These are phyloP conservation scores for Gymnoscopelus microlampas DNA, from an alignment of 2,797 vertebrate species.

Conservation along the genomic window DNA sequence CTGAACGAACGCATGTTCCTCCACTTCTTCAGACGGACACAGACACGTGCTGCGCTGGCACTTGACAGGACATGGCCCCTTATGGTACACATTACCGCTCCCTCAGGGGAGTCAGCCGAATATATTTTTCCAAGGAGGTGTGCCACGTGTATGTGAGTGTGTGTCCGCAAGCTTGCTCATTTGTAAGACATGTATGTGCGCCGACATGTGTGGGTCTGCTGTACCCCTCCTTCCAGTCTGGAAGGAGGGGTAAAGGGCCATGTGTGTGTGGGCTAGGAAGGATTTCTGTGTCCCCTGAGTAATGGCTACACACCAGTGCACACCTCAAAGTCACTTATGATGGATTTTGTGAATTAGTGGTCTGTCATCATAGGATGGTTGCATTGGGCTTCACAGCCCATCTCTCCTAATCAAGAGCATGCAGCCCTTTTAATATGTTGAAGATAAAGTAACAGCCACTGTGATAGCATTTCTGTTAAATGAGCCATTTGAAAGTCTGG, in stretches of 20 bases:
- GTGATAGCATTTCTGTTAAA: conserved; percentile 64
- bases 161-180: too few relatives aligned
- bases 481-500: conserved; percentile 66
- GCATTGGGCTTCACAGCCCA: conserved; percentile 45
- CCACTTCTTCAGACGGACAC: too few relatives aligned
- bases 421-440: conserved; percentile 59
- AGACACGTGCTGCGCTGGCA: too few relatives aligned
- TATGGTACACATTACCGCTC: too few relatives aligned
- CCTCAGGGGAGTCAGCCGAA: too few relatives aligned
- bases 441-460: conserved; percentile 64
- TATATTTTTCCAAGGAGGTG: too few relatives aligned
- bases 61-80: too few relatives aligned
- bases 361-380: conserved; percentile 59
- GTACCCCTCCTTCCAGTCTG: not conserved
- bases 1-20: not conserved
- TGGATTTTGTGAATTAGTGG: conserved; percentile 63
- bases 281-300: conserved; percentile 35
- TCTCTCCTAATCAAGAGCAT: conserved; percentile 67
- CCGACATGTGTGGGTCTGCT: not conserved
- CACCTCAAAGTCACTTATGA: conserved; percentile 55
- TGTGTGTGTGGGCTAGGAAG: not conserved
- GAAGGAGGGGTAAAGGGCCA: not conserved
- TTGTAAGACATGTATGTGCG: not conserved
- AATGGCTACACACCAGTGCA: conserved; percentile 18
- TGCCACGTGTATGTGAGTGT: too few relatives aligned